Evolutionary conservation across 1,140 invertebrate species (phyloP).

Genomic region (Antheraea pernyi): DNA sequence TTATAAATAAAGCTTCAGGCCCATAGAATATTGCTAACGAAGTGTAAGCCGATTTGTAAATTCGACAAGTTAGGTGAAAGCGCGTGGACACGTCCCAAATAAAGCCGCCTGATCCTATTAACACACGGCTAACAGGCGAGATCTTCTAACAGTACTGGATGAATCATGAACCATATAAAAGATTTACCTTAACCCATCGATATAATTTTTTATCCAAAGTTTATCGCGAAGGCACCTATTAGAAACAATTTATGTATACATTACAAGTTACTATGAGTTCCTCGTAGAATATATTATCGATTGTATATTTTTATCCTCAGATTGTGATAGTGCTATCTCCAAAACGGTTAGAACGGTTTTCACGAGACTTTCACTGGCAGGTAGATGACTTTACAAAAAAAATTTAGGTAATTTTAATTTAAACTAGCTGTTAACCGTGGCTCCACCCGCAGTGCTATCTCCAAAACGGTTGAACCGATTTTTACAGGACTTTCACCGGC

Average conservation of each 20-base stretch:
- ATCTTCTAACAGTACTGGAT: constrained; percentile 57
- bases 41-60: constrained; percentile 76
- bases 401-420: no score
- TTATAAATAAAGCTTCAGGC: constrained; percentile 16
- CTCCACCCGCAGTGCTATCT: no score
- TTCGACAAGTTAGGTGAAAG: constrained; percentile 77
- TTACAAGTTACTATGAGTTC: background rate
- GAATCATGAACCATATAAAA: constrained; percentile 38
- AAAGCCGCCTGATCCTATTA: constrained; percentile 77
- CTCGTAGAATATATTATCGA: background rate
- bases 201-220: constrained; percentile 17
- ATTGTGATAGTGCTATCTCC: no score
- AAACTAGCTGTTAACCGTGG: no score
- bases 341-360: no score
- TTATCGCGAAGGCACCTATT: background rate
- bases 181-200: constrained; percentile 43
- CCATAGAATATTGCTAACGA: constrained; percentile 63
- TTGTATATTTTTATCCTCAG: no score
- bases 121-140: constrained; percentile 67
- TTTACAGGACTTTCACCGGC: no score
- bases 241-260: background rate
- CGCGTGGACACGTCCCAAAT: constrained; percentile 72
- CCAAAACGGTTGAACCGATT: no score
- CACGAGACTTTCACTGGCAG: no score
- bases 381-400: no score